phyloP scores from a whole-genome alignment of 2,888 invertebrate genomes.

The Pinctada fucata region DNA sequence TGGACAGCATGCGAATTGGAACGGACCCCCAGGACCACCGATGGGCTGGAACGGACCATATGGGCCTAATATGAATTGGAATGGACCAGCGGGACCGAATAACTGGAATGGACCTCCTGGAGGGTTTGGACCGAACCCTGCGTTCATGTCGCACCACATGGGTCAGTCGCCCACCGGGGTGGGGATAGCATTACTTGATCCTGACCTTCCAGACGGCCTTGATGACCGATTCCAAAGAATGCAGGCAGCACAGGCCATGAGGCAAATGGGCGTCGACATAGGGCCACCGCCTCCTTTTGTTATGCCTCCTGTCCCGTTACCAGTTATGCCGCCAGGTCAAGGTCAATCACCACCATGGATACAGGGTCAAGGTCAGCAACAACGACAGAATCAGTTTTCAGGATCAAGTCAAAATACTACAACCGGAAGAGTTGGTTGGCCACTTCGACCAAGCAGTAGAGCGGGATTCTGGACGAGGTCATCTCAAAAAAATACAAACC shows the following conservation, averaged over 20 bases:
- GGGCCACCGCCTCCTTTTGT: background rate
- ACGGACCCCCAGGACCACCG: constrained; percentile 4
- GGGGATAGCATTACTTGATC: constrained; percentile 17
- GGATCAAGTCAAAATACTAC: background rate
- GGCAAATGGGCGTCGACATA: constrained; percentile 5
- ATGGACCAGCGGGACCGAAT: background rate
- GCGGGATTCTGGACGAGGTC: constrained; percentile 1
- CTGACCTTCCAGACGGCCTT: constrained; percentile 35
- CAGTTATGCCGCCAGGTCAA: background rate
- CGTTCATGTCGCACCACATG: background rate
- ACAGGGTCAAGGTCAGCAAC: background rate
- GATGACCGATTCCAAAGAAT: constrained; percentile 34
- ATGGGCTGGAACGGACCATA: constrained; percentile 9
- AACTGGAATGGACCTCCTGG: constrained; percentile 7
- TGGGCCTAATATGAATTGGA: constrained; percentile 10
- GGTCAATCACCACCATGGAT: background rate
- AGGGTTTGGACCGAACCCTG: background rate
- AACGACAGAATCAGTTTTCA: background rate
- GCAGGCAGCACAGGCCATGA: constrained; percentile 30
- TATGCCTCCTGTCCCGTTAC: constrained; percentile 11
- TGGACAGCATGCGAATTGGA: constrained; percentile 3
- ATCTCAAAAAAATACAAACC: background rate
- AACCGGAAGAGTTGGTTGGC: background rate
- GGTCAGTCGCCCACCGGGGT: background rate
- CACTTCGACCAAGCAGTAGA: constrained; percentile 4